phyloP scores from a whole-genome alignment of 2,797 vertebrate genomes.

The Somateria mollissima region DNA sequence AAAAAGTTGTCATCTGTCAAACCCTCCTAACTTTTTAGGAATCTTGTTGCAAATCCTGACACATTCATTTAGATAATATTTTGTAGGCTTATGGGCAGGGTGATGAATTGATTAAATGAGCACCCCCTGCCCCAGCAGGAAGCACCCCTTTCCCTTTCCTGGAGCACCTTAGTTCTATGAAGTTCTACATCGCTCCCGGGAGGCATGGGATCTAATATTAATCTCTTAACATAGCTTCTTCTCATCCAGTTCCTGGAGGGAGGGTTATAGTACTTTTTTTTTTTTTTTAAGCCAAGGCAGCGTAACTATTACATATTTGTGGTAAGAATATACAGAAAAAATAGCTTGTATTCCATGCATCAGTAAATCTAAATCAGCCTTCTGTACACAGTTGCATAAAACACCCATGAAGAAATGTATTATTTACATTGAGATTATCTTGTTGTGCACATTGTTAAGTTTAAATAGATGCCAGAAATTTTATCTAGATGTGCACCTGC shows the following conservation, averaged over 20 bases:
- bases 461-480: constrained; percentile 86
- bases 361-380: neutral
- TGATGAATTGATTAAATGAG: neutral
- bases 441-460: constrained; percentile 78
- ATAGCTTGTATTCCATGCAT: neutral
- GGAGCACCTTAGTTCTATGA: neutral
- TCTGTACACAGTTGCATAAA: constrained; percentile 31
- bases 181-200: neutral
- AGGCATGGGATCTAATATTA: neutral
- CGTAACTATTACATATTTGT: neutral
- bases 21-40: neutral
- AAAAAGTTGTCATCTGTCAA: neutral
- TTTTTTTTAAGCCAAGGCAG: neutral
- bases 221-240: neutral
- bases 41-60: neutral
- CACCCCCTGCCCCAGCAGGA: neutral
- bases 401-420: constrained; percentile 68
- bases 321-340: neutral
- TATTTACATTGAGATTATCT: constrained; percentile 81
- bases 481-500: constrained; percentile 83
- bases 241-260: neutral
- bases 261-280: rapidly evolving
- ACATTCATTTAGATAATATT: neutral
- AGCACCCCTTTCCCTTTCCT: neutral
- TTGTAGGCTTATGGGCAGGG: neutral